Percentiles rank a stretch among this genome's conserved stretches.
These are phyloP conservation scores for Typhlichthys subterraneus DNA, from an alignment of 2,797 vertebrate species.

Conservation along the genomic window DNA sequence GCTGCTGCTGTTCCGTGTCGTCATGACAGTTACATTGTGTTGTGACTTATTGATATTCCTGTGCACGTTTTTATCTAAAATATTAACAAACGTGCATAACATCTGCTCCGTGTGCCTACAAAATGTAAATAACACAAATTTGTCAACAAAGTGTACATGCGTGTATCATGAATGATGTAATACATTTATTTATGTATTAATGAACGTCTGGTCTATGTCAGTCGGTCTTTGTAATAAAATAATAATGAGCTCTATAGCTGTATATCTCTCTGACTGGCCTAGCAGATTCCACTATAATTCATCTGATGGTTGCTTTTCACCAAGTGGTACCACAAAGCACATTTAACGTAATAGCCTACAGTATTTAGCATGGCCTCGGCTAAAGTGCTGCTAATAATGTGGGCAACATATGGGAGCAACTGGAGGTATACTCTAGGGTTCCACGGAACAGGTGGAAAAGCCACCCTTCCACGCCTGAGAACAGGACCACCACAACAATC, in stretches of 20 bases:
- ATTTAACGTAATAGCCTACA: neutral
- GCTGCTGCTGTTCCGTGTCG: neutral
- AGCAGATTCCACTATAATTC: neutral
- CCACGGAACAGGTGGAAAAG: constrained; percentile 74
- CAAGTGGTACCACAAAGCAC: neutral
- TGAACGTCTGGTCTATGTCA: too few relatives aligned
- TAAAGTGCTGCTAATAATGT: constrained; percentile 38
- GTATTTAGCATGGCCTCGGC: constrained; percentile 1
- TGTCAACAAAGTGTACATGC: too few relatives aligned
- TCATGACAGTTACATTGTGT: too few relatives aligned
- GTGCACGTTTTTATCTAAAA: too few relatives aligned
- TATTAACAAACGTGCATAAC: too few relatives aligned
- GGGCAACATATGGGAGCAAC: constrained; percentile 70
- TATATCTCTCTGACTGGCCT: neutral
- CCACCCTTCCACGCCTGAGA: constrained; percentile 50
- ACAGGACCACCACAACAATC: constrained; percentile 64
- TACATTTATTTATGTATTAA: too few relatives aligned
- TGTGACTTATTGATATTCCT: too few relatives aligned
- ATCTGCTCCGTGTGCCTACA: too few relatives aligned
- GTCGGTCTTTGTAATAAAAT: too few relatives aligned
- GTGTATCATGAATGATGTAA: too few relatives aligned
- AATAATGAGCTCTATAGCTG: too few relatives aligned
- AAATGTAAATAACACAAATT: too few relatives aligned
- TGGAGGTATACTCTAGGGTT: constrained; percentile 56
- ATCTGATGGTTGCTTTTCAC: neutral